Conservation (phyloP, 2,113 vertebrate genomes). For the Clupea harengus region DNA sequence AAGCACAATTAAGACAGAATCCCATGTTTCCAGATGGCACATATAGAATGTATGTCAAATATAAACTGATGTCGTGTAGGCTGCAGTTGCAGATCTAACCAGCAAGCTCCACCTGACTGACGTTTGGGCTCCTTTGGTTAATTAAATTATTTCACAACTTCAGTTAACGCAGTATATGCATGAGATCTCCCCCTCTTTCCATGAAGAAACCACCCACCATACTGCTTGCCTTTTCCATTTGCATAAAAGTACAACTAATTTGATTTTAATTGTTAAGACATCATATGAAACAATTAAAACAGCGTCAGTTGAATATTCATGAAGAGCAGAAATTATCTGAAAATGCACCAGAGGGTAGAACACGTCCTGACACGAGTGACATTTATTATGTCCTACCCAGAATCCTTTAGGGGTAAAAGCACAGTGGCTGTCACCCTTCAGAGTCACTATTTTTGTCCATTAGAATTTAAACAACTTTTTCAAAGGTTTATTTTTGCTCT, state of each 20-base stretch:
- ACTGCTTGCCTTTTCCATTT: neutral
- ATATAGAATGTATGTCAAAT: neutral
- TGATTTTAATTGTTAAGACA: conserved; percentile 11
- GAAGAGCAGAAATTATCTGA: neutral
- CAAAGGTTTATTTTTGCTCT: neutral
- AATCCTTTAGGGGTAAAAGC: neutral
- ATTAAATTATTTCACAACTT: neutral
- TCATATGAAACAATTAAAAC: neutral
- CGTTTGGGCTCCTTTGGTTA: neutral
- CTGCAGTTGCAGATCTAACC: neutral
- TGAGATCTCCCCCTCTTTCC: neutral
- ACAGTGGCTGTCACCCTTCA: neutral
- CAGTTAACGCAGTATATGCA: neutral
- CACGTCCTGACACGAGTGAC: neutral
- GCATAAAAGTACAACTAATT: neutral
- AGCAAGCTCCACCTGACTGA: neutral
- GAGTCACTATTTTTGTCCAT: neutral
- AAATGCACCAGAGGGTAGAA: neutral
- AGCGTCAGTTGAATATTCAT: neutral
- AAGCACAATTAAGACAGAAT: neutral
- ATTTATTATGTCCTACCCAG: neutral
- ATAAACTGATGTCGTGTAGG: neutral
- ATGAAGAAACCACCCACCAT: neutral
- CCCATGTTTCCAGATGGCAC: neutral
- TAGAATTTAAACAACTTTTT: neutral